Base-by-base conservation (phyloP, 2,113 vertebrate genomes). In the Plecturocebus donacophilus region DNA sequence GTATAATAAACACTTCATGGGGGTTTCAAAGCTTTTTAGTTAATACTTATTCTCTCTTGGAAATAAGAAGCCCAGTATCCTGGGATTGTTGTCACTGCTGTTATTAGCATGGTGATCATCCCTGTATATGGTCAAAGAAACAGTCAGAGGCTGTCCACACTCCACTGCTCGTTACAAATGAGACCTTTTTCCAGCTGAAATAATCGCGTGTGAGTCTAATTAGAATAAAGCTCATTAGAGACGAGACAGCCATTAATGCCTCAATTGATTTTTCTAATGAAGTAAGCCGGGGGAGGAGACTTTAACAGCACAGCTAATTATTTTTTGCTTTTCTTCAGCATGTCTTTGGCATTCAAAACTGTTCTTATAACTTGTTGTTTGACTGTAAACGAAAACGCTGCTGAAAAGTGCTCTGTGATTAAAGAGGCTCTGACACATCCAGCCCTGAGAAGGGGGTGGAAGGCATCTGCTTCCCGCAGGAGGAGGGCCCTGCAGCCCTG, bases 211-310 rank as follows among this genome's bases (percentile, higher is more conserved):
- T 21, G 6, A 68, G 82, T 94, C 66, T 94, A 90, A 90, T 97
- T 96, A 96, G 93, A 91, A 96, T 94, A 94, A 90, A 97, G 93
- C 97, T 98, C 93, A 91, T 98, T 98, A 98, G 93, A 98, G 66
- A 90, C 80, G 54, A 95, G 89, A 64, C 80, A 61, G 95, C 87
- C 96, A 47, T 98, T 98, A 97, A 98, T 97, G 95, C 97, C 97
- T 94, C n/a, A 0, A 94, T 96, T 97, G 94, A 94, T 98, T 97
- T 98, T 96, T 87, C 96, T 94, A 97, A 90, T 96, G 30, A 95
- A 97, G 91, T 58, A 89, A 98, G 96, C 90, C 11, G 1, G 0
- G 11, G 94, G 49, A 89, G 89, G 96, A 90, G 95, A 95, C 97
- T 94, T 91, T 0, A 97, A 88, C 82, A 20, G 81, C 21, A 6